Percentiles rank a stretch among this genome's conserved stretches.
These are phyloP conservation scores for Noctuana brunneofusca DNA, from an alignment of 2,888 invertebrate genomes.

Conservation along the genomic window DNA sequence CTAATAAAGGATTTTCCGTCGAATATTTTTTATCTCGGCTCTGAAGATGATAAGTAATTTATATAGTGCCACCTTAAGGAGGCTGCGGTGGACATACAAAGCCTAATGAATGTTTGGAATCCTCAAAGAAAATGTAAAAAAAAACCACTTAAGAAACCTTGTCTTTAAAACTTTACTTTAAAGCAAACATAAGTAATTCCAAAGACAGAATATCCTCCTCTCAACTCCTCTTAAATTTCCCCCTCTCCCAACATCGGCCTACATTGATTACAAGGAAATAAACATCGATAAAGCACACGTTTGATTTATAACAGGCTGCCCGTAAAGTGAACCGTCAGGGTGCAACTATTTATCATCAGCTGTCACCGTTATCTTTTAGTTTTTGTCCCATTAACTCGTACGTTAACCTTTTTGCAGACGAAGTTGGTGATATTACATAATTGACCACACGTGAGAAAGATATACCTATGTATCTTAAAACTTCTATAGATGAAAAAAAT, in stretches of 20 bases:
- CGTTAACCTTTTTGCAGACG: slow-evolving; percentile 67
- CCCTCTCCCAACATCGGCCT: slow-evolving; percentile 10
- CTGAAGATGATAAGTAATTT: too few species aligned
- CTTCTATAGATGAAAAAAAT: too few species aligned
- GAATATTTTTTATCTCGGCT: too few species aligned
- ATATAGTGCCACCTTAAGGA: too few species aligned
- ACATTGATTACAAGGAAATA: slow-evolving; percentile 31
- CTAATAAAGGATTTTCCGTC: too few species aligned
- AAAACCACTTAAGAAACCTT: too few species aligned
- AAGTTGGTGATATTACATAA: slow-evolving; percentile 15
- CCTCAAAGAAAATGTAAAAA: too few species aligned
- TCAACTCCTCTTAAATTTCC: neutral
- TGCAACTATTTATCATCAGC: slow-evolving; percentile 62
- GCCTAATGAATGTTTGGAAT: too few species aligned
- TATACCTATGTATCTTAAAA: too few species aligned
- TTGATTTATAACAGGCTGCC: slow-evolving; percentile 50
- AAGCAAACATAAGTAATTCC: too few species aligned
- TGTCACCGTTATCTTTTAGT: slow-evolving; percentile 70
- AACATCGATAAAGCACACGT: slow-evolving; percentile 34
- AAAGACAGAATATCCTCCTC: neutral
- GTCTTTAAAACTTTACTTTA: too few species aligned
- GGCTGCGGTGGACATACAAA: too few species aligned
- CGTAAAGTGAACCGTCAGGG: slow-evolving; percentile 59
- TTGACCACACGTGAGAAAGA: slow-evolving; percentile 15
- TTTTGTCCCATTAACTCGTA: slow-evolving; percentile 61